Conservation (phyloP, 2,888 invertebrate species). For the Dorcus hopei region DNA sequence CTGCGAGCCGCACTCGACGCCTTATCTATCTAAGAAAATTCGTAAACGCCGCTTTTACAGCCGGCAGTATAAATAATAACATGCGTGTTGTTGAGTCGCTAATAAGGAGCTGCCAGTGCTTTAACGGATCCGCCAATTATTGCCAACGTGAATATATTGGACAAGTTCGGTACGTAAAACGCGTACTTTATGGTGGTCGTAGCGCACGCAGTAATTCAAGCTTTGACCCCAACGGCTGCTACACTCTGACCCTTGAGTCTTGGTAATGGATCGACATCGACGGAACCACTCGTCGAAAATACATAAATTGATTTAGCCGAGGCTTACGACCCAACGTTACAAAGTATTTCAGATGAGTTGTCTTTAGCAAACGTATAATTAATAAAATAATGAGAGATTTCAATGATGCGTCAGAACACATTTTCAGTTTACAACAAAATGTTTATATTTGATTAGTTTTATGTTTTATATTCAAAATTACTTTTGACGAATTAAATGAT, state of each 20-base stretch:
- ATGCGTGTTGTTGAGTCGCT: neutral
- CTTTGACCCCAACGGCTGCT: conserved; percentile 18
- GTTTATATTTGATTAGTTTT: too few species aligned
- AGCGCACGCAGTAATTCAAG: conserved; percentile 27
- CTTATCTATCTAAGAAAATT: too few species aligned
- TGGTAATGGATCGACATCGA: neutral
- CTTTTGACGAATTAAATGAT: too few species aligned
- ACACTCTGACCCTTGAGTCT: conserved; percentile 12
- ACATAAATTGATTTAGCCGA: conserved; percentile 5
- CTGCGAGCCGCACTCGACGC: too few species aligned
- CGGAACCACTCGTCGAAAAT: neutral
- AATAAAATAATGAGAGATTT: too few species aligned
- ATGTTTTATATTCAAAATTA: too few species aligned
- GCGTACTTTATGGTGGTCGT: conserved; percentile 26
- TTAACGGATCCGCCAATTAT: conserved; percentile 18
- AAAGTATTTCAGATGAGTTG: too few species aligned
- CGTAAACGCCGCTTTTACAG: too few species aligned
- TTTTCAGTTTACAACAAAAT: too few species aligned
- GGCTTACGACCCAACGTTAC: neutral
- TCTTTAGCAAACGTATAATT: too few species aligned
- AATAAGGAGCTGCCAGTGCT: neutral
- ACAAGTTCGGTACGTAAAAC: conserved; percentile 24
- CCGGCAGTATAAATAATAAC: too few species aligned
- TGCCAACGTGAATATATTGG: conserved; percentile 20
- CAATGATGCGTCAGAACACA: too few species aligned